Evolutionary conservation across 2,888 invertebrate species (phyloP), one percentile per base, ranked within the genome.

Genomic region (Chloroclysta siterata): DNA sequence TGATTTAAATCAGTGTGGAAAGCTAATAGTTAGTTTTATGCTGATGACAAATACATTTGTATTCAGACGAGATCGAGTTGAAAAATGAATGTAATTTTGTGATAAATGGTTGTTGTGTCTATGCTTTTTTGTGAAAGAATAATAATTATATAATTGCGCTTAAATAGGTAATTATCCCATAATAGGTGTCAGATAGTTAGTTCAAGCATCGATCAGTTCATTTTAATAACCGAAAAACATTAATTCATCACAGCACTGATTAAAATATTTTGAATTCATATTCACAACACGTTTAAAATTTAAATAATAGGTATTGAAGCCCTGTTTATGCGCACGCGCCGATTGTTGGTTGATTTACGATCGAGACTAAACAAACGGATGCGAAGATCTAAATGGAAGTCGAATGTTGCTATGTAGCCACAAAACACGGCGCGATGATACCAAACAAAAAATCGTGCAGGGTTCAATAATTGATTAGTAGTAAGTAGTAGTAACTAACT

Each of bases 1-100:
- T 44, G 36, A 11, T 59, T 58, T 46, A 47, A 57, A 75, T 71
- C 71, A 70, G 66, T 72, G 71, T 71, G 65, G 68, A 75, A 72
- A 41, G 13, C 29, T 51, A 46, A 33, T 11, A 13, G 48, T 50
- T 17, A 4, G 47, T 11, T 28, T 15, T 47, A 39, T 14, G n/a
- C n/a, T 47, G 33, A 39, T 44, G 1, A 54, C 42, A 42, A 46
- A 42, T 47, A 11, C 11, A 11, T 39, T 39, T 39, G 33, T 33
- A 39, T 8, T 11, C 6, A 39, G 36, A 11, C 10, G 1, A 33
- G 8, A 5, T 8, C 5, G 22, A 22, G 22, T 22, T 22, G 22
- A n/a, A n/a, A n/a, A n/a, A n/a, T n/a, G n/a, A n/a, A n/a, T n/a
- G n/a, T n/a, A n/a, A n/a, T n/a, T n/a, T n/a, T n/a, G n/a, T n/a